These are phyloP conservation scores for Athalia circularis DNA, from an alignment of 2,888 invertebrate species.

Conservation along the genomic window DNA sequence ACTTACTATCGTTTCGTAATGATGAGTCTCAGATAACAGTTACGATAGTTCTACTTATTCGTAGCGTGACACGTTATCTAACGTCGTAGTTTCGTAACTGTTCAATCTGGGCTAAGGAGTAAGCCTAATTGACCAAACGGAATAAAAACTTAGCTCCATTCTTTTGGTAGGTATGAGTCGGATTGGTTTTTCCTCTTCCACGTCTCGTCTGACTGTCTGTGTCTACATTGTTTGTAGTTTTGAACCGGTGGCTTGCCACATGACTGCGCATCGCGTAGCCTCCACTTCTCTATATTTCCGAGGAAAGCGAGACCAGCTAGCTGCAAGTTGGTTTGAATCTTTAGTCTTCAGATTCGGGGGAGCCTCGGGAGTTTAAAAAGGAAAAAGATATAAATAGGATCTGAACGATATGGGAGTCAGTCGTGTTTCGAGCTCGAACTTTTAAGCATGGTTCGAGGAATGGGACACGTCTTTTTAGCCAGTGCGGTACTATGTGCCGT, in stretches of 20 bases:
- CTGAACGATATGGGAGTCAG: slow-evolving; percentile 33
- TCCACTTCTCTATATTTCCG: background rate
- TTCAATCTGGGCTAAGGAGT: slow-evolving; percentile 21
- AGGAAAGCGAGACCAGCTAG: slow-evolving; percentile 42
- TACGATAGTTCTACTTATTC: slow-evolving; percentile 26
- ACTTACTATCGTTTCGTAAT: slow-evolving; percentile 26
- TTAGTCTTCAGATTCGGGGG: slow-evolving; percentile 26
- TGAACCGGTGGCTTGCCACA: slow-evolving; percentile 41
- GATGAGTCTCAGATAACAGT: slow-evolving; percentile 30
- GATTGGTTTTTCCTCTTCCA: slow-evolving; percentile 25
- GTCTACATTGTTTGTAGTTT: slow-evolving; percentile 5
- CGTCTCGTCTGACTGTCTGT: slow-evolving; percentile 23
- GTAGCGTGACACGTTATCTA: slow-evolving; percentile 27
- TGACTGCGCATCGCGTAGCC: slow-evolving; percentile 45
- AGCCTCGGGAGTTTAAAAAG: slow-evolving; percentile 32
- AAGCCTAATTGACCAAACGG: slow-evolving; percentile 32
- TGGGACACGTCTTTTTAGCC: slow-evolving; percentile 25
- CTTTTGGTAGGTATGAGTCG: background rate
- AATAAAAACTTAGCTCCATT: background rate
- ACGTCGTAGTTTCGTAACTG: slow-evolving; percentile 11
- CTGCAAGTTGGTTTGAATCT: background rate
- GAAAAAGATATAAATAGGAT: slow-evolving; percentile 47
- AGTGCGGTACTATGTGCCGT: slow-evolving; percentile 25
- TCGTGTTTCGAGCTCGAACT: slow-evolving; percentile 43
- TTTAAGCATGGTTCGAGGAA: slow-evolving; percentile 41